A percentile compares a stretch with the other conserved stretches of the same genome.
phyloP scores from a whole-genome alignment of 2,797 vertebrate species.

The Percopsis omiscomaycus region DNA sequence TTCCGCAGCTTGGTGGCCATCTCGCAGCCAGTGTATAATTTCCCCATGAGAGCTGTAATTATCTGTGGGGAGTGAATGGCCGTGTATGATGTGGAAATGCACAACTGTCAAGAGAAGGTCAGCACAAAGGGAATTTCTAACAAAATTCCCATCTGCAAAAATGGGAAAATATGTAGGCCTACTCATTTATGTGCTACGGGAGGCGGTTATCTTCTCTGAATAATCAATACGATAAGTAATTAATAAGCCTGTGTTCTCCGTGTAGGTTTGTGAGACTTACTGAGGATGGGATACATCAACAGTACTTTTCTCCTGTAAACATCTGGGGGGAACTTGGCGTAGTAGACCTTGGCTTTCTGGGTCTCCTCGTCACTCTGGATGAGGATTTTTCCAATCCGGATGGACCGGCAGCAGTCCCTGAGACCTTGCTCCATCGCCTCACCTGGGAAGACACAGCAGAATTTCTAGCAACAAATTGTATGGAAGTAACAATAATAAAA shows the following conservation, averaged over 20 bases:
- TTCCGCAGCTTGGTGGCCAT: slow-evolving; percentile 76
- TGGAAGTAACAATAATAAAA: no score
- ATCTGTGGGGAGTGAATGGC: slow-evolving; percentile 73
- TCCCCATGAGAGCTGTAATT: slow-evolving; percentile 77
- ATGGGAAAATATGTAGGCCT: slow-evolving; percentile 34
- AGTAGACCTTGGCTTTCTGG: slow-evolving; percentile 95
- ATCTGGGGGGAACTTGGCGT: slow-evolving; percentile 96
- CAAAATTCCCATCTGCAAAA: slow-evolving; percentile 45
- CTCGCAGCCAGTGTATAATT: slow-evolving; percentile 76
- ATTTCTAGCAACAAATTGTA: background rate
- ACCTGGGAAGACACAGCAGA: slow-evolving; percentile 68
- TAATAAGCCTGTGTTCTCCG: background rate
- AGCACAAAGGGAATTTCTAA: slow-evolving; percentile 57
- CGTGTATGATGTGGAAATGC: slow-evolving; percentile 68
- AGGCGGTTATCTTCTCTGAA: slow-evolving; percentile 22
- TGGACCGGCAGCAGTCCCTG: slow-evolving; percentile 91
- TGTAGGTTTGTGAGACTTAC: slow-evolving; percentile 77
- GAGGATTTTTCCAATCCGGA: slow-evolving; percentile 96
- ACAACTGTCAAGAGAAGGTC: slow-evolving; percentile 69
- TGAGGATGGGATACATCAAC: slow-evolving; percentile 97
- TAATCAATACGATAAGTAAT: slow-evolving; percentile 21
- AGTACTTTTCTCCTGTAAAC: slow-evolving; percentile 95
- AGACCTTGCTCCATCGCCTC: slow-evolving; percentile 98
- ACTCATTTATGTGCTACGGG: slow-evolving; percentile 44
- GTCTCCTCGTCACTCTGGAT: slow-evolving; percentile 98